Conservation (phyloP, 2,113 vertebrate species). For the Herpetotheres cachinnans region DNA sequence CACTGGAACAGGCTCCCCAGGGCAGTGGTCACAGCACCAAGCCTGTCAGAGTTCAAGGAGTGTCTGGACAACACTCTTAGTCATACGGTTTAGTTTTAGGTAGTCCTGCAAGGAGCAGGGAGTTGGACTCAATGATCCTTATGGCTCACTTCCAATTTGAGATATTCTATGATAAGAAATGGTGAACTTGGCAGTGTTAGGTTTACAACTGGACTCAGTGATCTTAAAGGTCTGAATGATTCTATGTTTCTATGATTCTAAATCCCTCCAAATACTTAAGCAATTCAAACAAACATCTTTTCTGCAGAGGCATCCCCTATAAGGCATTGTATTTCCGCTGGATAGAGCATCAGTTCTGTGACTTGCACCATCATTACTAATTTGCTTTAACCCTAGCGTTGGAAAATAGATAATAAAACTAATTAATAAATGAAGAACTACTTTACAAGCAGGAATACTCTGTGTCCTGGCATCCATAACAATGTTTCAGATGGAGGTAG, state of each 20-base stretch:
- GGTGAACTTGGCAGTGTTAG: too few relatives aligned
- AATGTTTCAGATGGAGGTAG: neutral
- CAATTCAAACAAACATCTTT: neutral
- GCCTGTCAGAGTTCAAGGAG: neutral
- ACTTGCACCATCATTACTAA: neutral
- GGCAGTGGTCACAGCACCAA: neutral
- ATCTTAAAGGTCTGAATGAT: too few relatives aligned
- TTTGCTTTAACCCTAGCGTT: neutral
- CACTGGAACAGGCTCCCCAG: neutral
- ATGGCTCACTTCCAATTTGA: neutral
- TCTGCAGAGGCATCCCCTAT: neutral
- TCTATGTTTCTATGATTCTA: too few relatives aligned
- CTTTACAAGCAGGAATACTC: neutral
- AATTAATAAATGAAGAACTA: neutral
- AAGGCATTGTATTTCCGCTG: neutral
- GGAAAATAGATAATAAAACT: neutral
- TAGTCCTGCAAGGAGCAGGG: neutral
- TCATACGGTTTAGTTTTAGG: neutral
- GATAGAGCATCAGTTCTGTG: neutral
- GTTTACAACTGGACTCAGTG: too few relatives aligned
- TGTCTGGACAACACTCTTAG: fast-evolving
- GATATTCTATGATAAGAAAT: neutral
- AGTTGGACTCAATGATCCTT: neutral
- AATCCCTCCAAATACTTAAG: neutral
- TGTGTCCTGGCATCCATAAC: neutral